Evolutionary conservation across 2,888 invertebrate species (phyloP).

Genomic region (Hyposoter dolosus): DNA sequence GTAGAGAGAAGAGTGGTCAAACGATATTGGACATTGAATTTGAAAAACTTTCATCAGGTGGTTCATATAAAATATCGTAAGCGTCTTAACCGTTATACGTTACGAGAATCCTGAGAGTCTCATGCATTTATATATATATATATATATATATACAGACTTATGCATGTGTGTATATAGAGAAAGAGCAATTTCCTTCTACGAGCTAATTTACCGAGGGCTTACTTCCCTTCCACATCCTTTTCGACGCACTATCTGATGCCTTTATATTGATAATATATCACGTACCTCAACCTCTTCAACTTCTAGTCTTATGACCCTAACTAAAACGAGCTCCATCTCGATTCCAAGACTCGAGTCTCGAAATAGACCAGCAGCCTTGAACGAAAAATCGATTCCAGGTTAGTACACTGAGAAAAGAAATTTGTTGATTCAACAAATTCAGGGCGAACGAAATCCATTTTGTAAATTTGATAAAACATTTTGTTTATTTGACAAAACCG

Average conservation of each 20-base stretch:
- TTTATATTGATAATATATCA: constrained; percentile 61
- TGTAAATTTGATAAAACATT: too few relatives aligned
- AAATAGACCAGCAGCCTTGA: constrained; percentile 81
- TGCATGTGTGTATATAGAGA: constrained; percentile 6
- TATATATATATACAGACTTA: background rate
- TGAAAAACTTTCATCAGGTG: constrained; percentile 34
- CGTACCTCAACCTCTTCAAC: constrained; percentile 84
- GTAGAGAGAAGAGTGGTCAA: background rate
- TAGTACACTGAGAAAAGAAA: too few relatives aligned
- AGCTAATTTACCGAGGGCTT: constrained; percentile 57
- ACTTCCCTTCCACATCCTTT: background rate
- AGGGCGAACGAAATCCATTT: too few relatives aligned
- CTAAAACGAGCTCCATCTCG: constrained; percentile 86
- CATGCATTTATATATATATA: constrained; percentile 22
- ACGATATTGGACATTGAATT: constrained; percentile 28
- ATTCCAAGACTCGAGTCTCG: constrained; percentile 84
- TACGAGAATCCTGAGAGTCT: constrained; percentile 33
- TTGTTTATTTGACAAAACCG: too few relatives aligned
- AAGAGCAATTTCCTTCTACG: constrained; percentile 51
- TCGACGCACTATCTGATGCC: constrained; percentile 8
- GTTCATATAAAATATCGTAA: constrained; percentile 54
- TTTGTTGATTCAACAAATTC: too few relatives aligned
- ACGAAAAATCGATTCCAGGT: constrained; percentile 12
- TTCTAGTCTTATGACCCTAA: constrained; percentile 86
- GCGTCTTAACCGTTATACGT: constrained; percentile 55